Evolutionary conservation across 2,888 invertebrate genomes (phyloP).

Genomic region (Eupithecia subumbrata): DNA sequence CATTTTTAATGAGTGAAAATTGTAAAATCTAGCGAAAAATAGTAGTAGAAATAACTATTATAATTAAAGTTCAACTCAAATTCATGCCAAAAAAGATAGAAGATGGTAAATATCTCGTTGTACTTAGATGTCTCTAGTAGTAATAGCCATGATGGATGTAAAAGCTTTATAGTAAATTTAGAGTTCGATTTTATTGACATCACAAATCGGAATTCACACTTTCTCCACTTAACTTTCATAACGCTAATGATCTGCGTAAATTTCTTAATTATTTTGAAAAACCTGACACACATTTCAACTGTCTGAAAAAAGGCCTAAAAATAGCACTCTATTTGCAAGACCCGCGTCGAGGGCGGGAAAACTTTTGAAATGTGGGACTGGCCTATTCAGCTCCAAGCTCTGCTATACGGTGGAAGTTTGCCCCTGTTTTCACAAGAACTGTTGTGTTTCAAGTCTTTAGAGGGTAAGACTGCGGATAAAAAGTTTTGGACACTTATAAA

Average conservation of each 20-base stretch:
- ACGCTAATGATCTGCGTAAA: neutral
- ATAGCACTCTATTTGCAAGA: conserved; percentile 62
- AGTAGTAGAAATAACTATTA: too few species aligned
- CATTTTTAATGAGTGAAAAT: neutral
- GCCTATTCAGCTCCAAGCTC: conserved; percentile 44
- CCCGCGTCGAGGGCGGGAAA: conserved; percentile 40
- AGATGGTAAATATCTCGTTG: too few species aligned
- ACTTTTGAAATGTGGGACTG: conserved; percentile 55
- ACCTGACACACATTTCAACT: neutral
- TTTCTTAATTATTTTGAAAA: neutral
- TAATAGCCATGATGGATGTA: too few species aligned
- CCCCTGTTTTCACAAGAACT: conserved; percentile 24
- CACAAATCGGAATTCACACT: too few species aligned
- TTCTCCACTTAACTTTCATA: too few species aligned
- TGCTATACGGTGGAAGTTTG: conserved; percentile 29
- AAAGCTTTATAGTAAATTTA: too few species aligned
- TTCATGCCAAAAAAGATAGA: too few species aligned
- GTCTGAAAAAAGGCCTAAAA: conserved; percentile 59
- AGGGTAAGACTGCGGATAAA: conserved; percentile 10
- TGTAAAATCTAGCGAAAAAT: neutral
- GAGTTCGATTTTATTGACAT: too few species aligned
- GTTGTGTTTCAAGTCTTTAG: conserved; percentile 26
- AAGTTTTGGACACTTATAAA: neutral
- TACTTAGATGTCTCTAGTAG: too few species aligned
- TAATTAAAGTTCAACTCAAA: too few species aligned